Base-by-base conservation (phyloP, 92 coral and sea anemone genomes). In the Diadumene lineata region DNA sequence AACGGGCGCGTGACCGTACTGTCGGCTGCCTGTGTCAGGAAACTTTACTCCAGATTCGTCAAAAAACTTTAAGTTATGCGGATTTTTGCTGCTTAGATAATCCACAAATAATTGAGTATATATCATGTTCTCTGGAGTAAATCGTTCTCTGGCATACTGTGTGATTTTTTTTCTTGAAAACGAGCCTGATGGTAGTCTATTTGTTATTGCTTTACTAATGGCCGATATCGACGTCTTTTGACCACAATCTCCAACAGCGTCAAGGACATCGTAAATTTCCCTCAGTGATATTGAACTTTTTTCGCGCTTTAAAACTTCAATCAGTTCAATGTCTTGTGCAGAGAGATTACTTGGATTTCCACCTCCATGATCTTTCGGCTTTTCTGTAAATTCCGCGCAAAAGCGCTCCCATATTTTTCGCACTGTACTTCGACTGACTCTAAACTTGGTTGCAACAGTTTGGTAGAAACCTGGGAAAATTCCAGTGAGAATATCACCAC, bases 11-110 rank as follows among this genome's bases (percentile, higher is more conserved):
- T 84, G 79, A 0, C 80, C 84, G 25, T 84, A 84, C 26, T 31
- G 34, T 23, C 81, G 84, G 29, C 61, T 79, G 21, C 58, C 83
- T 27, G 71, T 72, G 25, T 68, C 78, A 11, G 80, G 70, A 10
- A 84, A 70, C 50, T 70, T 69, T 9, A 81, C 22, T 15, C 91
- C 81, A n/a, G 72, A 51, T 31, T 80, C 86, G 46, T 79, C 67
- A 25, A 85, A 80, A 22, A 80, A 80, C 43, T 80, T 69, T 19
- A 85, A 69, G 25, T 66, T 60, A 21, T 77, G 46, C 17, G 81
- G 84, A 28, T 77, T 70, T 11, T 81, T 60, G 28, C 84, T 65
- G 25, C 57, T 58, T 16, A 86, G 56, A 73, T 72, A 81, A 56
- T 81, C 31, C 13, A 81, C 43, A 72, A 24, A 81, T n/a, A n/a